Conservation (phyloP, 2,113 vertebrate genomes). For the Oostethus manadensis region DNA sequence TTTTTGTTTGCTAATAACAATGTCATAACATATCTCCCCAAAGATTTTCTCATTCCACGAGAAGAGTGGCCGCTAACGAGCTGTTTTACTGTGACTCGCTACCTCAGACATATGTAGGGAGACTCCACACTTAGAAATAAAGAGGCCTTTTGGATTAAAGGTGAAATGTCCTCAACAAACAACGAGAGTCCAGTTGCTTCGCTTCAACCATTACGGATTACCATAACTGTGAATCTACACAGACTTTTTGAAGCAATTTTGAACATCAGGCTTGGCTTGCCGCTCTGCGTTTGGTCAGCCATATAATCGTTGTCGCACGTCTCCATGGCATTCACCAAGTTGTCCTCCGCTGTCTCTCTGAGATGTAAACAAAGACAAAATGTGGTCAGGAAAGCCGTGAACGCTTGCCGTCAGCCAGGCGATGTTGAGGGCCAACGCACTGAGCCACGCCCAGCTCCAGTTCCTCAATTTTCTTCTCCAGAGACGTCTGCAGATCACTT, state of each 20-base stretch:
- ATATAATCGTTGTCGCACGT: constrained; percentile 60
- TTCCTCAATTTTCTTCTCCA: constrained; percentile 92
- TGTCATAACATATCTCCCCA: no score
- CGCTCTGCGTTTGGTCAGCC: constrained; percentile 31
- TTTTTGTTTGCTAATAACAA: no score
- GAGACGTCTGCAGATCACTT: constrained; percentile 84
- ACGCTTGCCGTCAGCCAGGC: background rate
- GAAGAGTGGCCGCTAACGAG: no score
- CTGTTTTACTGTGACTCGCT: no score
- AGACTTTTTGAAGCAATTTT: constrained; percentile 87
- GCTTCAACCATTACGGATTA: no score
- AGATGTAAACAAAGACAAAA: background rate
- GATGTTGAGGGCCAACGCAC: constrained; percentile 61
- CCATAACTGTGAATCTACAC: no score
- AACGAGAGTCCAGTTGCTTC: no score
- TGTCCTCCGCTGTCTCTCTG: constrained; percentile 75
- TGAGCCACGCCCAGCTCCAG: constrained; percentile 81
- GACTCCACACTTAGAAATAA: no score
- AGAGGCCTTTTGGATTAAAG: no score
- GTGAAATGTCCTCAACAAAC: no score
- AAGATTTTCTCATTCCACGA: no score
- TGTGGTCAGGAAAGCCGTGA: background rate
- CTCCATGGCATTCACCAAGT: constrained; percentile 77
- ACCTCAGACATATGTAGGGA: no score
- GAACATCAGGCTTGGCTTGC: constrained; percentile 72